phyloP scores from a whole-genome alignment of 2,797 vertebrate genomes.

The Neomorphus geoffroyi region DNA sequence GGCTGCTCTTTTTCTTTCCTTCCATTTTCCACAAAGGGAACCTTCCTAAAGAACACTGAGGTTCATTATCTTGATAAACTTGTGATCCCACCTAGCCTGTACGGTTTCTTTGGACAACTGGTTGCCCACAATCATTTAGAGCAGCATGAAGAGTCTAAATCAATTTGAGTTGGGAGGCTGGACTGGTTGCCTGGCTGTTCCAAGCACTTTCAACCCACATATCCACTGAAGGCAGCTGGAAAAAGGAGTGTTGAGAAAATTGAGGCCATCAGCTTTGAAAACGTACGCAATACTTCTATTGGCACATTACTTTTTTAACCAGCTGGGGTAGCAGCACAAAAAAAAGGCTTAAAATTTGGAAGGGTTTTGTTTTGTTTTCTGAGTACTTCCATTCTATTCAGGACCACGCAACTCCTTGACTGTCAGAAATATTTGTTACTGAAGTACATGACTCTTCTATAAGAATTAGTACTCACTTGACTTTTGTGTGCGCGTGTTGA shows the following conservation, averaged over 20 bases:
- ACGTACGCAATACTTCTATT: not conserved
- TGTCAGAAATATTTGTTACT: slow-evolving; percentile 37
- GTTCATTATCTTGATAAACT: not conserved
- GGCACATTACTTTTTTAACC: not conserved
- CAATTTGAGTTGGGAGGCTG: not conserved
- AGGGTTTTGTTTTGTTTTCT: not conserved
- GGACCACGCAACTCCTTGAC: not conserved
- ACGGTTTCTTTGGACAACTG: not conserved
- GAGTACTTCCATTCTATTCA: slow-evolving; percentile 7
- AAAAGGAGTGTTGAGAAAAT: not conserved
- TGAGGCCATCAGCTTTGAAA: not conserved
- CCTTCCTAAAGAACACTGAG: not conserved
- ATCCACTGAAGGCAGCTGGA: not conserved
- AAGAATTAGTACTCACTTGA: slow-evolving; percentile 44
- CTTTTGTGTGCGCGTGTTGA: slow-evolving; percentile 35
- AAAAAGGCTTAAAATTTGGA: slow-evolving; percentile 30
- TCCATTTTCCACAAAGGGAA: not conserved
- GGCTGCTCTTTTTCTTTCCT: not conserved
- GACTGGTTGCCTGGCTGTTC: not conserved
- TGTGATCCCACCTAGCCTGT: not conserved
- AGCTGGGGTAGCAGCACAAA: not conserved
- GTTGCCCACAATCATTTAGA: not conserved
- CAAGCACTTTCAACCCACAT: not conserved
- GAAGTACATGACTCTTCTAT: slow-evolving; percentile 10
- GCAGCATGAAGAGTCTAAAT: not conserved